Base-by-base conservation (phyloP, 2,797 vertebrate genomes). In the Salarias fasciatus region DNA sequence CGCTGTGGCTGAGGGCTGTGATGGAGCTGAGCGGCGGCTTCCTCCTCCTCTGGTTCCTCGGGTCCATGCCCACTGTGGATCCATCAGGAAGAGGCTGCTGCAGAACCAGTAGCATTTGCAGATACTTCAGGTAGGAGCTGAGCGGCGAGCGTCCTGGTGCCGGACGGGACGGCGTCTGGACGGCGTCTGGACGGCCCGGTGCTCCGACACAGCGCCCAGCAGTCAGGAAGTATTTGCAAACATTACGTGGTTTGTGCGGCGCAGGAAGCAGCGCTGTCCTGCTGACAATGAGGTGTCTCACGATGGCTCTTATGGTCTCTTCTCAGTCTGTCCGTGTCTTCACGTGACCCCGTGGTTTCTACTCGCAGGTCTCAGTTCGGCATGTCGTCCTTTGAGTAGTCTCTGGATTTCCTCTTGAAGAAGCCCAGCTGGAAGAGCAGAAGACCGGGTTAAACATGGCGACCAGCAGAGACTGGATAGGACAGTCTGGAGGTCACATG, bases 331-430 rank as follows among this genome's bases (percentile, higher is more conserved):
- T 73, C n/a, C 35, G 61, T 63, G 75, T 60, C 64, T 65, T 71
- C 63, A 45, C 53, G 67, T 55, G 44, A 82, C 37, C 56, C 15
- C 61, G 46, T 43, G 54, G 41, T n/a, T 82, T 80, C 81, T 52
- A 69, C 47, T 65, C 58, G 57, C 31, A 73, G 54, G 24, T 13
- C 62, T 91, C 79, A 90, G 72, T 90, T 75, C 4, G 78, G 87
- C 71, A 84, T 69, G 1, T 89, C 94, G 65, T 96, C 95, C 69
- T 98, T 93, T 90, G 95, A 94, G 84, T 95, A 96, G 74, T 98
- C 95, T 75, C 94, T 94, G 35, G 95, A 88, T 77, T 96, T 97
- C 78, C 97, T 95, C 89, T 96, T 98, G 90, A 99, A 99, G 93
- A 99, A 99, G 76, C 96, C 96, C 88, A 94, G 89, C 97, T 99